These are phyloP conservation scores for Hylaea fasciaria DNA, from an alignment of 2,888 invertebrate species.

Conservation along the genomic window DNA sequence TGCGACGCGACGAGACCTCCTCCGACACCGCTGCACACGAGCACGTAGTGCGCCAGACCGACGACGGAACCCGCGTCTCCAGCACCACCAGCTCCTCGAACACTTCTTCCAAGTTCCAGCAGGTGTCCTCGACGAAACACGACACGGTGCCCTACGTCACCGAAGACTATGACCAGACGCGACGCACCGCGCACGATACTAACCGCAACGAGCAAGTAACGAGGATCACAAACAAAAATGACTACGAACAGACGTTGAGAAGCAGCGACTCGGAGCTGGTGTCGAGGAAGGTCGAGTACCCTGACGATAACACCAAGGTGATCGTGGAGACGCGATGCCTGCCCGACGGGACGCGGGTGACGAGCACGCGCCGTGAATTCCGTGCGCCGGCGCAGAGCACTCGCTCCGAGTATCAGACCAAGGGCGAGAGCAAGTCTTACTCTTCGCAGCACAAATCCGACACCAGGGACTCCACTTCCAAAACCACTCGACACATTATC, in stretches of 20 bases:
- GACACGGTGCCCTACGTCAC: slow-evolving; percentile 68
- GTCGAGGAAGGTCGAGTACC: slow-evolving; percentile 85
- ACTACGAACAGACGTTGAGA: slow-evolving; percentile 40
- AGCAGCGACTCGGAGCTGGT: slow-evolving; percentile 70
- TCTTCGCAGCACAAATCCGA: slow-evolving; percentile 62
- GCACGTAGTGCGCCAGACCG: slow-evolving; percentile 70
- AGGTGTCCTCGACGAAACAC: slow-evolving; percentile 66
- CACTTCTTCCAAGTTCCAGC: slow-evolving; percentile 68
- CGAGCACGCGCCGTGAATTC: slow-evolving; percentile 88
- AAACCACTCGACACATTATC: slow-evolving; percentile 53
- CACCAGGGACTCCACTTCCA: slow-evolving; percentile 52
- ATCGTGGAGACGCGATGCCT: slow-evolving; percentile 87
- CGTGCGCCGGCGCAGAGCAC: slow-evolving; percentile 69
- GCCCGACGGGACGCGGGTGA: slow-evolving; percentile 87
- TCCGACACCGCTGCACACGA: slow-evolving; percentile 71
- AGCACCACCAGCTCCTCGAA: slow-evolving; percentile 69
- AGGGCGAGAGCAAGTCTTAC: slow-evolving; percentile 62
- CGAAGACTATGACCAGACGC: slow-evolving; percentile 57
- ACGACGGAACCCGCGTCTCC: slow-evolving; percentile 69
- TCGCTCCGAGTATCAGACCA: slow-evolving; percentile 66
- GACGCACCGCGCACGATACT: slow-evolving; percentile 51
- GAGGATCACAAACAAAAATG: slow-evolving; percentile 54
- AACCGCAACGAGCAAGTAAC: slow-evolving; percentile 60
- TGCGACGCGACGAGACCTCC: slow-evolving; percentile 69
- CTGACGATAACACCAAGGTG: slow-evolving; percentile 87